Conservation (phyloP, 1,140 invertebrate species). For the Platyscapa corneri region DNA sequence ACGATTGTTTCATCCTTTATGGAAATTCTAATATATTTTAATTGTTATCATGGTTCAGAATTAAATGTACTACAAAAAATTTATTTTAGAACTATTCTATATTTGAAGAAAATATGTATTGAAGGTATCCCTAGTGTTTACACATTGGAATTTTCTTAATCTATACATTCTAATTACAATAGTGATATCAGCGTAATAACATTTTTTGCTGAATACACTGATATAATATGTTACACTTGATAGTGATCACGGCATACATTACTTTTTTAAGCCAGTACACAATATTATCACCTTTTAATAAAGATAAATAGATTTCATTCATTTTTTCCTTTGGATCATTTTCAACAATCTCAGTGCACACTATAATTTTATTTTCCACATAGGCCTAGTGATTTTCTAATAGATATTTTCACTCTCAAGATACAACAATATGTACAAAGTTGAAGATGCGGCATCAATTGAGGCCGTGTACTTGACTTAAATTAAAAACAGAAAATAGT, state of each 20-base stretch:
- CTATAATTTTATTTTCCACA: slow-evolving; percentile 40
- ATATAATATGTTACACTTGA: slow-evolving; percentile 49
- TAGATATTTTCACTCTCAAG: slow-evolving; percentile 47
- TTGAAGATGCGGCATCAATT: slow-evolving; percentile 34
- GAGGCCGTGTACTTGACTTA: slow-evolving; percentile 15
- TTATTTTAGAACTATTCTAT: slow-evolving; percentile 46
- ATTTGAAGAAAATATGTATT: slow-evolving; percentile 53
- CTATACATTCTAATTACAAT: slow-evolving; percentile 51
- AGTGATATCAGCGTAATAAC: slow-evolving; percentile 41
- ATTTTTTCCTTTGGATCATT: slow-evolving; percentile 50
- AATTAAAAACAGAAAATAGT: slow-evolving; percentile 17
- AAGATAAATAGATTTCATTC: slow-evolving; percentile 41
- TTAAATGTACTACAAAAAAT: slow-evolving; percentile 8
- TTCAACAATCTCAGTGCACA: slow-evolving; percentile 44
- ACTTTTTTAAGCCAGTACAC: slow-evolving; percentile 40
- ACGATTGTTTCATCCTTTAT: neutral
- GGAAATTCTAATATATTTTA: slow-evolving; percentile 4
- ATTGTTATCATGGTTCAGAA: neutral
- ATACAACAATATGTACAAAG: slow-evolving; percentile 53
- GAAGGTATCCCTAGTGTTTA: slow-evolving; percentile 42
- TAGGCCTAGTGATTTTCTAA: slow-evolving; percentile 47
- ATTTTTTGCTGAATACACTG: slow-evolving; percentile 36
- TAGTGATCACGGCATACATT: slow-evolving; percentile 38
- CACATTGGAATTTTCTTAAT: slow-evolving; percentile 48
- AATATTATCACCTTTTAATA: slow-evolving; percentile 32